These are phyloP conservation scores for Drosophila ercepeae DNA, from an alignment of 1,140 invertebrate species.

Conservation along the genomic window DNA sequence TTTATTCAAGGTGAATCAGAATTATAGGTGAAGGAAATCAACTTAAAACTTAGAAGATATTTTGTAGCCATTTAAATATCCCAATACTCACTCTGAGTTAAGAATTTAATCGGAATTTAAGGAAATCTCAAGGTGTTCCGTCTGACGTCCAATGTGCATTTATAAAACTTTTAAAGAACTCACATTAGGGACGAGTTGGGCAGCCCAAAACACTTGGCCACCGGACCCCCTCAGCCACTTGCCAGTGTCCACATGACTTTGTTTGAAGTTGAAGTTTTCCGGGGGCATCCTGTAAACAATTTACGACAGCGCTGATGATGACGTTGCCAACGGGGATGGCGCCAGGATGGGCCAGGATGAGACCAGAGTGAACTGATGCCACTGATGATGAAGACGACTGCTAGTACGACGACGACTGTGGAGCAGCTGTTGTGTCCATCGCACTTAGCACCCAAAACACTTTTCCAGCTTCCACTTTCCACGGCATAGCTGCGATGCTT, in stretches of 20 bases:
- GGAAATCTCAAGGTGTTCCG: constrained; percentile 14
- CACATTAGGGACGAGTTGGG: constrained; percentile 48
- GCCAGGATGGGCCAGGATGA: constrained; percentile 2
- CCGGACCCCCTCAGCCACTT: constrained; percentile 36
- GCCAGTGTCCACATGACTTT: constrained; percentile 77
- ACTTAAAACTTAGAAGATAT: no score
- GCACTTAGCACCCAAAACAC: constrained; percentile 63
- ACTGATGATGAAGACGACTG: constrained; percentile 40
- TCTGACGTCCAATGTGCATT: constrained; percentile 51
- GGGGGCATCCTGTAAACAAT: constrained; percentile 78
- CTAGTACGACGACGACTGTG: constrained; percentile 2
- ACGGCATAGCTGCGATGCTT: constrained; percentile 44
- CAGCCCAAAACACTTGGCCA: constrained; percentile 48
- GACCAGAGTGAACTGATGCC: constrained; percentile 10
- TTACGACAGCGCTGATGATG: constrained; percentile 79
- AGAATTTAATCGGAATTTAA: not conserved
- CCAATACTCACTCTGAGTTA: not conserved
- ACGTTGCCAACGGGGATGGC: constrained; percentile 57
- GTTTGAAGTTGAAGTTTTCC: constrained; percentile 74
- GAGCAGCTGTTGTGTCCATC: constrained; percentile 51
- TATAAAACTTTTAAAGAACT: constrained; percentile 76
- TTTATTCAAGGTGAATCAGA: constrained; percentile 16
- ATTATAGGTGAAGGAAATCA: not conserved
- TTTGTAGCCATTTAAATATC: not conserved
- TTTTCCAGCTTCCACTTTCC: constrained; percentile 25